Conservation (phyloP, 2,797 vertebrate genomes). For the Austrolebias charrua region DNA sequence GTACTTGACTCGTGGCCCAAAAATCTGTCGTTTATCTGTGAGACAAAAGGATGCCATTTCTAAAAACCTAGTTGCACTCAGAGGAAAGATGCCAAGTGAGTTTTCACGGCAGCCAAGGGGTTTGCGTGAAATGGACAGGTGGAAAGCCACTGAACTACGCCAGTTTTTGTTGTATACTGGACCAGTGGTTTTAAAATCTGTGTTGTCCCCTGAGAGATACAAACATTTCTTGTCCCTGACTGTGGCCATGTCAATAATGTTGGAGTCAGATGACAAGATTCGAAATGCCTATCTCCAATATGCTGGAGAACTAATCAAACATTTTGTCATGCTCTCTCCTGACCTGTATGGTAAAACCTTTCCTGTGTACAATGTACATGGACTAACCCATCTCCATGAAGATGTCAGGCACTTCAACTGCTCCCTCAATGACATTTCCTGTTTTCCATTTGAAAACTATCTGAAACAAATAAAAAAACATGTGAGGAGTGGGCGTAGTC, state of each 20-base stretch:
- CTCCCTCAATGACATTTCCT: not conserved
- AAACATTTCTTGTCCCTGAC: constrained; percentile 1
- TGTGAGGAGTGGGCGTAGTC: no score
- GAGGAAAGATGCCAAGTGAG: constrained; percentile 28
- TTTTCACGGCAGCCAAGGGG: constrained; percentile 25
- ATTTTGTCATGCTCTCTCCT: constrained; percentile 15
- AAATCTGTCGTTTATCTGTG: constrained; percentile 27
- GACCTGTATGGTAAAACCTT: constrained; percentile 29
- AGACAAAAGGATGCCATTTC: constrained; percentile 39
- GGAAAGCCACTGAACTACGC: constrained; percentile 19
- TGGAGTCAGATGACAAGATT: constrained; percentile 21
- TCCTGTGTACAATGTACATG: not conserved
- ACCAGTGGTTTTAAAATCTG: constrained; percentile 12
- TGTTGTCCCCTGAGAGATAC: constrained; percentile 9
- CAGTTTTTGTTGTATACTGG: constrained; percentile 24
- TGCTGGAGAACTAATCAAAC: constrained; percentile 8
- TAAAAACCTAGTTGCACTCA: constrained; percentile 16
- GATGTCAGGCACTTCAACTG: not conserved
- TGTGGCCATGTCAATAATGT: constrained; percentile 21
- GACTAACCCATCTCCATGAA: not conserved
- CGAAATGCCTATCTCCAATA: constrained; percentile 27
- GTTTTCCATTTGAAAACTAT: not conserved
- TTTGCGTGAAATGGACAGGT: constrained; percentile 26
- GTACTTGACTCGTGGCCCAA: constrained; percentile 43
- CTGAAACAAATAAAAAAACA: not conserved